Evolutionary conservation across 2,797 vertebrate genomes (phyloP), one percentile per base, ranked within the genome.

Genomic region (Chrysocyon brachyurus): DNA sequence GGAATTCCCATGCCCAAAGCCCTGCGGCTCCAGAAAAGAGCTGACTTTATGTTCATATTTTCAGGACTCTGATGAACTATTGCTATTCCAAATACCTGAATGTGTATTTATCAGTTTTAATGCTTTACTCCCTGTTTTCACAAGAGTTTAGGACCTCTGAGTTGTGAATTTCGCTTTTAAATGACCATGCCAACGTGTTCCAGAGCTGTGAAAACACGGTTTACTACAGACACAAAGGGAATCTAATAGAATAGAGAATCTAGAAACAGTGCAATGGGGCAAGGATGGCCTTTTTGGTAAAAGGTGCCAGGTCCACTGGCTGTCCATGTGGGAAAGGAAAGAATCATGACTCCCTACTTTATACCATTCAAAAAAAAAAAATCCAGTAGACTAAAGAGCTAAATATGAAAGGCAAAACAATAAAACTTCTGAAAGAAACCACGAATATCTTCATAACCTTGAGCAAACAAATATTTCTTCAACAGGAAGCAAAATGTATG

Each of bases 321-420:
- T 73, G 78, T 6, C n/a, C 36, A 63, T 5, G 7, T 6, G 4
- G 6, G 15, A 26, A 8, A 84, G 81, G 68, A 70, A 77, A 5
- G 19, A 84, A 75, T 46, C 26, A 31, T 63, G 11, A 89, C 46
- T 36, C 19, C n/a, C 52, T 64, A 33, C 14, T 72, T 70, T 12
- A 88, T 0, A 59, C 1, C 61, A 84, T 75, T 22, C 28, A 6
- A 54, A 72, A 49, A 75, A n/a, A 72, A 64, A 12, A 61, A 64
- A 85, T 82, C 16, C 61, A 78, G 19, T 40, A 19, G 10, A 88
- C 14, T 8, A 22, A 90, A 82, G 57, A 66, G 56, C 82, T 97
- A 95, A 64, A 92, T 54, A 40, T 54, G 49, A 90, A 82, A 87
- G 63, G 11, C 22, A 87, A 81, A 77, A 93, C 19, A 91, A 64